Conservation (phyloP, 2,888 invertebrate genomes). For the Leucania comma region DNA sequence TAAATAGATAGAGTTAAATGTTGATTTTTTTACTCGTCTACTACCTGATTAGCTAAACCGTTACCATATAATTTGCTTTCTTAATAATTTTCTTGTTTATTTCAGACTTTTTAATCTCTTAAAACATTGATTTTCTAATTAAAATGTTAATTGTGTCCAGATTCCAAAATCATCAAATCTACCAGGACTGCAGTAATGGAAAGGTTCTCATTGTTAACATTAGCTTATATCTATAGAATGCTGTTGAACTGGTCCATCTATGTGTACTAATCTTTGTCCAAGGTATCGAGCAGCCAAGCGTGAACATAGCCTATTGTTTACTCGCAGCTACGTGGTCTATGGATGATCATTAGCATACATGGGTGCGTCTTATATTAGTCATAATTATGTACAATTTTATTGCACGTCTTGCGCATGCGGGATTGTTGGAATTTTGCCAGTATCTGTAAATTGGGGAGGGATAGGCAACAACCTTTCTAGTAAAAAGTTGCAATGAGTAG, state of each 20-base stretch:
- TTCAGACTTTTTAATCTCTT: not conserved
- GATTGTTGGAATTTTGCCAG: too few species aligned
- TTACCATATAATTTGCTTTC: too few species aligned
- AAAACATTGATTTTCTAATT: not conserved
- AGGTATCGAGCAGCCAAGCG: slow-evolving; percentile 28
- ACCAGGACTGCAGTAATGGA: not conserved
- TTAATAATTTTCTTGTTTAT: not conserved
- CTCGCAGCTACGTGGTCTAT: slow-evolving; percentile 13
- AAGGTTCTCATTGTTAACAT: not conserved
- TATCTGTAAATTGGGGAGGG: too few species aligned
- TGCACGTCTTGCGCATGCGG: not conserved
- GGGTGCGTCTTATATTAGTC: slow-evolving; percentile 48
- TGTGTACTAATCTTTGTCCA: slow-evolving; percentile 2
- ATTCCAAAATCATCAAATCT: not conserved
- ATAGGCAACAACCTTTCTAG: too few species aligned
- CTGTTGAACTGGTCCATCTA: not conserved
- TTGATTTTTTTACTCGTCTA: too few species aligned
- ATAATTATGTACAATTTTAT: slow-evolving; percentile 27
- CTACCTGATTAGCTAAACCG: too few species aligned
- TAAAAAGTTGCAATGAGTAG: too few species aligned
- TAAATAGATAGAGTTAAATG: too few species aligned
- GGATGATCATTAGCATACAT: slow-evolving; percentile 33
- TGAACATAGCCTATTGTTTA: slow-evolving; percentile 45
- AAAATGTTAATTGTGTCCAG: not conserved
- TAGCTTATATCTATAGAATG: not conserved